Base-by-base conservation (phyloP, 2,888 invertebrate species). In the Nematopogon swammerdamellus region DNA sequence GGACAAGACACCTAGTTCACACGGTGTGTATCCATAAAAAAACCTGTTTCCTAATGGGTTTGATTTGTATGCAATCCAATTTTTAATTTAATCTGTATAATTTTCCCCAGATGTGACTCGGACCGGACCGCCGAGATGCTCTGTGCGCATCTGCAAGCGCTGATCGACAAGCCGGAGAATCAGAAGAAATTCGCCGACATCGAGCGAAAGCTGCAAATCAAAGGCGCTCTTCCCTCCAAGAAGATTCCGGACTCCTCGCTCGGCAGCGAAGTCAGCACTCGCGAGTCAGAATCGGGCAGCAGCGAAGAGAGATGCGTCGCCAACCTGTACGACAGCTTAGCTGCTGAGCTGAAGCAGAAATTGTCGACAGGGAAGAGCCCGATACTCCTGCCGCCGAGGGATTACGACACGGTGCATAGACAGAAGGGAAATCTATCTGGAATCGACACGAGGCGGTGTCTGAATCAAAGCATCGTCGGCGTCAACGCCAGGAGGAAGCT, bases 351-450 rank as follows among this genome's bases (percentile, higher is more conserved):
- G 56, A 85, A 95, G 57, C 67, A 76, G 60, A 77, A 84, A 79
- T 62, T 85, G 82, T 63, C 84, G 68, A 68, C 79, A 73, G 79
- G 79, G 73, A 79, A 81, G 52, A 85, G 83, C 5, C 95, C 95
- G 0, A 85, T 97, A 49, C 81, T 97, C 18, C 76, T 97, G 53
- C 97, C 97, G 0, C 96, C 97, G 0, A 83, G 94, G 20, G 97
- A 97, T 70, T 97, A 97, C 76, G 96, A 97, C 70, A 95, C 95
- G 1, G 90, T 94, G 2, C 91, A 92, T 64, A 83, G 91, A 49
- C 87, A 79, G 61, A 79, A 79, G 51, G 73, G 81, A 3, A 70
- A 80, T 60, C 59, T 79, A 43, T 73, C 59, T 58, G 77, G 79
- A 58, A 80, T 79, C 1, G 79, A 79, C 54, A 74, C 74, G 0